phyloP scores from a whole-genome alignment of 2,113 vertebrate species.

The Pristiophorus japonicus region DNA sequence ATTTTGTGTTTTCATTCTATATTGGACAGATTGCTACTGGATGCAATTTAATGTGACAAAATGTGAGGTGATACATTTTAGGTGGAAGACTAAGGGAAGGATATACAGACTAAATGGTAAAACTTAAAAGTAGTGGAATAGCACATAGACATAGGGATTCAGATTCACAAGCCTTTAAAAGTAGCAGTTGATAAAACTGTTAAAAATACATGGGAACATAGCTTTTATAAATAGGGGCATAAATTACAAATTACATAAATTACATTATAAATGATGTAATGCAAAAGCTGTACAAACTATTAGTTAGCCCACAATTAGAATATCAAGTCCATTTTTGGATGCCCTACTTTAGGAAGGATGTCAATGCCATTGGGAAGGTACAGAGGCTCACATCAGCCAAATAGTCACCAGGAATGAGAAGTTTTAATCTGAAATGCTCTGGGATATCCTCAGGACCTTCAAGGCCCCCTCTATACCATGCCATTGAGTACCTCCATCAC shows the following conservation, averaged over 20 bases:
- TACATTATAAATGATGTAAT: neutral
- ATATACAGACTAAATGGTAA: neutral
- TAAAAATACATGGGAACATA: neutral
- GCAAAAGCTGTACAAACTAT: neutral
- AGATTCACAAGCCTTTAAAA: neutral
- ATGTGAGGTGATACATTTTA: neutral
- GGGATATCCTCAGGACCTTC: neutral
- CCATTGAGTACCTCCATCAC: neutral
- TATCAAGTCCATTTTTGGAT: too few species aligned
- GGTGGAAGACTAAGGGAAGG: neutral
- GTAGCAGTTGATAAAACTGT: neutral
- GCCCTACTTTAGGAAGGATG: neutral
- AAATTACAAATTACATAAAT: too few species aligned
- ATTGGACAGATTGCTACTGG: neutral
- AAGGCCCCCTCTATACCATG: neutral
- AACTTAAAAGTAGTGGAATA: neutral
- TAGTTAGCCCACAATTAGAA: neutral
- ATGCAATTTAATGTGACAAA: neutral
- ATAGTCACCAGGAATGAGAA: neutral
- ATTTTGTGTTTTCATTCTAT: too few species aligned
- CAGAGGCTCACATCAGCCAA: neutral
- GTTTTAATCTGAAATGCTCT: neutral
- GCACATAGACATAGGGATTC: neutral
- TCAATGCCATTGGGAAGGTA: neutral
- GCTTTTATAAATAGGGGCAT: neutral